phyloP scores from a whole-genome alignment of 53 echinoderm and acorn worm genomes.

The Holothuria leucospilota region DNA sequence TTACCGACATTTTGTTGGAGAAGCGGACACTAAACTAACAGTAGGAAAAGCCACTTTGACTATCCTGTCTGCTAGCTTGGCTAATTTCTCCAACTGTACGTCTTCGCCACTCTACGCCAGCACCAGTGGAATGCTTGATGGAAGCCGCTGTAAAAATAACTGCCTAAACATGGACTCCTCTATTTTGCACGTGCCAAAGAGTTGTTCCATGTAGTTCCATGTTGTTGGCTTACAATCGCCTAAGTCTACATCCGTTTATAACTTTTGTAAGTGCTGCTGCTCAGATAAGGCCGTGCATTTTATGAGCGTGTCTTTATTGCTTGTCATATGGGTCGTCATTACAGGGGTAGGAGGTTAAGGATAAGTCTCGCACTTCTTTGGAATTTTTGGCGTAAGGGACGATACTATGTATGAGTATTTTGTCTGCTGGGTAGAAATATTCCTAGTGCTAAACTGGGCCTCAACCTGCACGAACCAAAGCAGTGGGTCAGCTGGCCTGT shows the following conservation, averaged over 20 bases:
- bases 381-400: constrained; percentile 46
- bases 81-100: constrained; percentile 8
- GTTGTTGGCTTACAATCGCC: constrained; percentile 12
- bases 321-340: not conserved
- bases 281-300: constrained; percentile 19
- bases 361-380: constrained; percentile 59
- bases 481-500: constrained; percentile 39
- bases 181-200: not conserved
- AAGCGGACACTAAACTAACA: no score
- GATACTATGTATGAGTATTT: constrained; percentile 42
- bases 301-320: not conserved
- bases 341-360: constrained; percentile 15
- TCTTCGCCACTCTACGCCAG: constrained; percentile 6
- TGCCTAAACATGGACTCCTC: constrained; percentile 27
- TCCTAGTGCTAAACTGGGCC: constrained; percentile 49
- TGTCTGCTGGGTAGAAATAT: constrained; percentile 12
- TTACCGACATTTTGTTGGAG: not conserved
- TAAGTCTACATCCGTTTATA: constrained; percentile 35
- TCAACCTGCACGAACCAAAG: constrained; percentile 61
- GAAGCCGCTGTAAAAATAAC: constrained; percentile 35
- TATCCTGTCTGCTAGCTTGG: constrained; percentile 35
- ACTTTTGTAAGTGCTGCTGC: constrained; percentile 39
- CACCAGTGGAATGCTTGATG: constrained; percentile 6
- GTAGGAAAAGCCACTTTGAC: no score
- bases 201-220: not conserved